These are phyloP conservation scores for Penaeus japonicus DNA, from an alignment of 1,140 invertebrate genomes.

Conservation along the genomic window DNA sequence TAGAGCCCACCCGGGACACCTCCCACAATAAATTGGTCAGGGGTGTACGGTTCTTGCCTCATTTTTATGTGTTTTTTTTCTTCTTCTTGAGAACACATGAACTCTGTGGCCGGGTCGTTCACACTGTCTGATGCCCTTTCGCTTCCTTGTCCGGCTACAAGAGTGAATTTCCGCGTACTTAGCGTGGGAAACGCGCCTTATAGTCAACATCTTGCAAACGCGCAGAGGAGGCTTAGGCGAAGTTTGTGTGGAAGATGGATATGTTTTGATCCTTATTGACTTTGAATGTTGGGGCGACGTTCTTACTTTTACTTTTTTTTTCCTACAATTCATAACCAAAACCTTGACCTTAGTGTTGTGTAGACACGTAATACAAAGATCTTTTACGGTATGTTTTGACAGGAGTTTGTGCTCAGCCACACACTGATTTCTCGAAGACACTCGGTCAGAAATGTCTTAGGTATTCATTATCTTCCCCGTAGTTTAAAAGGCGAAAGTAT, in stretches of 20 bases:
- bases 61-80: conserved; percentile 40
- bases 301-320: conserved; percentile 43
- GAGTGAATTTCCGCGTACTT: neutral
- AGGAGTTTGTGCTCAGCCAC: too few species aligned
- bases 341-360: conserved; percentile 29
- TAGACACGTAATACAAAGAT: conserved; percentile 11
- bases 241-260: neutral
- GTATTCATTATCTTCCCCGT: too few species aligned
- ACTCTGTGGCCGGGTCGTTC: conserved; percentile 9
- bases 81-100: conserved; percentile 1
- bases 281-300: neutral
- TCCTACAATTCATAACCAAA: neutral
- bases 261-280: conserved; percentile 12
- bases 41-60: conserved; percentile 47
- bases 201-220: neutral
- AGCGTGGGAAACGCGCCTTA: neutral
- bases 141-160: conserved; percentile 38
- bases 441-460: too few species aligned
- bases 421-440: too few species aligned
- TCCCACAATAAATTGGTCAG: conserved; percentile 46
- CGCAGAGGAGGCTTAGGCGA: conserved; percentile 9
- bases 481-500: too few species aligned
- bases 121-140: neutral
- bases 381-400: too few species aligned
- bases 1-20: neutral